A percentile compares a stretch with the other conserved stretches of the same genome.
Evolutionary conservation across 1,140 invertebrate species (phyloP).

Genomic region (Cydia strobilella): DNA sequence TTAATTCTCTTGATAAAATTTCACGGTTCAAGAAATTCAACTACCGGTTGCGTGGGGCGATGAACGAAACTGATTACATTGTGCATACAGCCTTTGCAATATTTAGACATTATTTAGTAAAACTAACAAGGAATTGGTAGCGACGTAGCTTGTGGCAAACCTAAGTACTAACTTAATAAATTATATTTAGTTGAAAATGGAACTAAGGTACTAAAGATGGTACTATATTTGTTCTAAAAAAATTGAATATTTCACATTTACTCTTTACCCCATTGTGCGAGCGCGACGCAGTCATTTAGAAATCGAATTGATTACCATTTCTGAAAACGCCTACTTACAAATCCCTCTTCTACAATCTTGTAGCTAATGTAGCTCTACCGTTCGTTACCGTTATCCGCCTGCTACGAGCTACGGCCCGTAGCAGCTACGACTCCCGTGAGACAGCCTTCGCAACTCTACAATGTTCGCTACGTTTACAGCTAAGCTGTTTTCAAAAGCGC

Average conservation of each 20-base stretch:
- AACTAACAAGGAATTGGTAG: too few species aligned
- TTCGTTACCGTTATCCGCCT: constrained; percentile 62
- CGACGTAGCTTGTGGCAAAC: too few species aligned
- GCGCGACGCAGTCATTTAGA: too few species aligned
- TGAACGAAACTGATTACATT: constrained; percentile 76
- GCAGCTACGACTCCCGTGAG: constrained; percentile 72
- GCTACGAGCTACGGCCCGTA: constrained; percentile 64
- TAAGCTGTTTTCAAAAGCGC: constrained; percentile 67
- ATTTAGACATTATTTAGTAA: constrained; percentile 44
- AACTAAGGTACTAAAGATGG: too few species aligned
- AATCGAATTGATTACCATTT: not conserved
- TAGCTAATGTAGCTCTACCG: constrained; percentile 57
- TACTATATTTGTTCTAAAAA: too few species aligned
- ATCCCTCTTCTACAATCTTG: constrained; percentile 45
- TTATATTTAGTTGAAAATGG: too few species aligned
- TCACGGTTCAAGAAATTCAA: constrained; percentile 79
- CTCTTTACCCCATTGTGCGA: too few species aligned
- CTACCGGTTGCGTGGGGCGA: constrained; percentile 78
- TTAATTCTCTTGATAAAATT: constrained; percentile 80
- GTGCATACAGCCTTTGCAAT: constrained; percentile 45
- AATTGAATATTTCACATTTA: too few species aligned
- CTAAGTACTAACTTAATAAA: too few species aligned
- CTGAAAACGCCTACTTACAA: constrained; percentile 1
- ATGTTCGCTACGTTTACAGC: constrained; percentile 65
- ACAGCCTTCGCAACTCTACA: constrained; percentile 64